phyloP scores from a whole-genome alignment of 1,140 invertebrate species.

The Zaprionus gabonicus region DNA sequence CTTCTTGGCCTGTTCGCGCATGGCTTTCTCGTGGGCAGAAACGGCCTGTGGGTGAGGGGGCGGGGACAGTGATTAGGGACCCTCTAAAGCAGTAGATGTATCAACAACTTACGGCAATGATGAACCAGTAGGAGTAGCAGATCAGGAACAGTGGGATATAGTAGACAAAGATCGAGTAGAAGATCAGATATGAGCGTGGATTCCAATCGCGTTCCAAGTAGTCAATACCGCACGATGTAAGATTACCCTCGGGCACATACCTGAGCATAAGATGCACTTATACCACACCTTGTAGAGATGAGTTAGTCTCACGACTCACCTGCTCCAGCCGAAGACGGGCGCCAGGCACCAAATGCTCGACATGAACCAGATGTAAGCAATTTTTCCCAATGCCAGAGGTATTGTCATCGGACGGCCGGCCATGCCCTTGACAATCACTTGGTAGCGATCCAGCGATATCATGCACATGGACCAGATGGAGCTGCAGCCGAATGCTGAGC shows the following conservation, averaged over 20 bases:
- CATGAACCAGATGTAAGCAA: constrained; percentile 89
- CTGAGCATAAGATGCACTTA: constrained; percentile 78
- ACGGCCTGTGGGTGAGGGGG: constrained; percentile 86
- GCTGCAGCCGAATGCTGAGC: constrained; percentile 92
- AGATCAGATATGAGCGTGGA: constrained; percentile 89
- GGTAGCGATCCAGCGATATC: constrained; percentile 94
- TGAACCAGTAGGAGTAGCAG: constrained; percentile 92
- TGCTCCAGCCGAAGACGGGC: constrained; percentile 89
- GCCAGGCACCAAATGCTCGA: constrained; percentile 89
- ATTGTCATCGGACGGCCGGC: constrained; percentile 89
- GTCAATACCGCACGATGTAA: constrained; percentile 94
- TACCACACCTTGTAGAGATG: neutral
- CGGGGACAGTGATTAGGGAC: neutral
- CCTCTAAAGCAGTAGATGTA: neutral
- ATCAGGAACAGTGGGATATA: constrained; percentile 90
- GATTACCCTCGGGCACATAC: constrained; percentile 94
- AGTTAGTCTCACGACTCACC: constrained; percentile 77
- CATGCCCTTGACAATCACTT: constrained; percentile 93
- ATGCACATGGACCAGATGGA: constrained; percentile 95
- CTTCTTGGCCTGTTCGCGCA: constrained; percentile 93
- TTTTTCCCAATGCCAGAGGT: constrained; percentile 88
- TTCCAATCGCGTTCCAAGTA: constrained; percentile 89
- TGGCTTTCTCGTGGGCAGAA: constrained; percentile 91
- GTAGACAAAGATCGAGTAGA: constrained; percentile 90
- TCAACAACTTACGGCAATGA: constrained; percentile 87